Evolutionary conservation across 2,113 vertebrate species (phyloP), one percentile per base, ranked within the genome.

Genomic region (Merops nubicus): DNA sequence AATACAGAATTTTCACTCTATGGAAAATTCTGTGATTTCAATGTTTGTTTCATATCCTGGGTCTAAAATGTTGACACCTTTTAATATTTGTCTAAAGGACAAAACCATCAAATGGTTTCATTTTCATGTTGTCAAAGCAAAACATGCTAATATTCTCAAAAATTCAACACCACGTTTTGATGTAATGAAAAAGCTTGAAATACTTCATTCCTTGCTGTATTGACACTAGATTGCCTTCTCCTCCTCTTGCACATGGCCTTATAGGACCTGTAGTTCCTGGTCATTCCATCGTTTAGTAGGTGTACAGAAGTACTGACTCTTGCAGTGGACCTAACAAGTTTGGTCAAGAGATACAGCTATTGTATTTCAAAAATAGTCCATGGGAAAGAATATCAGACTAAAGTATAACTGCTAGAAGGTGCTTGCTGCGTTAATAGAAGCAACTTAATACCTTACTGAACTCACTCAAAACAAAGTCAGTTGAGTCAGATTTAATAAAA

Each of bases 401-500:
- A 70, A 65, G 42, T 51, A 21, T 8, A 89, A 67, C 40, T 72
- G 26, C 51, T 75, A 56, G 73, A 91, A 87, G 45, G 68, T 57
- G n/a, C 29, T 92, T 62, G 19, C 25, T 81, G 36, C 68, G 33
- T 87, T 84, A 86, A 19, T 9, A 38, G 53, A 87, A 88, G 53
- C 47, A 91, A 83, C 16, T 80, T 83, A 94, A 86, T 60, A 36
- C 25, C 28, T 72, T 81, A 72, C 8, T 86, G 51, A 90, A 68
- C 9, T 80, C 45, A 76, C 48, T 86, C 50, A 88, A 84, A 74
- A 59, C 26, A 36, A 28, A 60, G 72, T 28, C 48, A 48, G 17
- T 57, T 82, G 72, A 88, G 64, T 91, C 72, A 92, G 36, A 64
- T 68, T 91, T 60, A 91, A 40, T 23, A 88, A 94, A 89, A 56